phyloP scores from a whole-genome alignment of 2,113 vertebrate species.

The Sander lucioperca region DNA sequence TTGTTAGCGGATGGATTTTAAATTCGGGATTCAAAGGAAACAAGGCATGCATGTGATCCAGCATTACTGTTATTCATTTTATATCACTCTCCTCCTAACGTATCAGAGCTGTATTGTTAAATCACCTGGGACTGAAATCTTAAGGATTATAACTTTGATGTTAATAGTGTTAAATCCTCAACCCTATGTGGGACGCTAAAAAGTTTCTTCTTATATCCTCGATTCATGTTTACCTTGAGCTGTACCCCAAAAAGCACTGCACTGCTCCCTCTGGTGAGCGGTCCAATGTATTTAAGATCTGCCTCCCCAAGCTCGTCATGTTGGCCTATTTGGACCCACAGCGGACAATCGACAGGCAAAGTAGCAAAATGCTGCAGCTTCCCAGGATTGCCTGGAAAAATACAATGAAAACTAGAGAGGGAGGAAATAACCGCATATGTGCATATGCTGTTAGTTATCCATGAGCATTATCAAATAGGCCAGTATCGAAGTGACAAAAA shows the following conservation, averaged over 20 bases:
- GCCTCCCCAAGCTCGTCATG: conserved; percentile 80
- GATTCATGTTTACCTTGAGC: conserved; percentile 75
- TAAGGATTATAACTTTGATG: neutral
- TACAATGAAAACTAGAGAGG: neutral
- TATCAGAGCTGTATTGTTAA: neutral
- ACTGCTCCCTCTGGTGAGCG: conserved; percentile 73
- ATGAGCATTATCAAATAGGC: neutral
- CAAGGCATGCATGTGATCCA: neutral
- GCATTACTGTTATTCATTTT: neutral
- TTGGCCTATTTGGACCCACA: conserved; percentile 78
- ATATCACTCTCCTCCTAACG: neutral
- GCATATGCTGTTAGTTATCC: neutral
- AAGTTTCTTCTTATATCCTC: neutral
- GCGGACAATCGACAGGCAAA: conserved; percentile 66
- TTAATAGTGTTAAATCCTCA: neutral
- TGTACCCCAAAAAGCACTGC: conserved; percentile 84
- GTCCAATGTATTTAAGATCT: conserved; percentile 82
- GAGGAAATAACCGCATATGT: neutral
- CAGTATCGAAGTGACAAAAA: neutral
- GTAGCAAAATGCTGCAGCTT: conserved; percentile 71
- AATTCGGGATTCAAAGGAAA: neutral
- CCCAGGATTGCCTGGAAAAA: conserved; percentile 61
- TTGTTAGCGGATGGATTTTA: too few relatives aligned
- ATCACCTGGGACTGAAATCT: neutral
- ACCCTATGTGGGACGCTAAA: neutral